Conservation (phyloP, 2,113 vertebrate genomes). For the Microcebus jonahi region DNA sequence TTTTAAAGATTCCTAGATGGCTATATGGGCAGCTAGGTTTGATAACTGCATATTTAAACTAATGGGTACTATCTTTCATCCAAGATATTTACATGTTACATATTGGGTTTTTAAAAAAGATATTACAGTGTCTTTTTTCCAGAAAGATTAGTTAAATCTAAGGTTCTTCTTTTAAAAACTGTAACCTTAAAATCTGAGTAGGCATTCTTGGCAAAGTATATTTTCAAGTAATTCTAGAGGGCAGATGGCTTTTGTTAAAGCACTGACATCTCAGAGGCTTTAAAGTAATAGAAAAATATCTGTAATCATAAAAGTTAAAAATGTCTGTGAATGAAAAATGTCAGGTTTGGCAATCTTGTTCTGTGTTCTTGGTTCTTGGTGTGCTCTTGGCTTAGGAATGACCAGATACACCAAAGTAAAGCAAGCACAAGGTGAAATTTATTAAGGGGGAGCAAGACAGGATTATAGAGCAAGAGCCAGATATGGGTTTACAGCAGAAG, state of each 20-base stretch:
- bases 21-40: neutral
- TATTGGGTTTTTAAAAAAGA: neutral
- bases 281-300: neutral
- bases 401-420: too few relatives aligned
- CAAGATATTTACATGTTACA: neutral
- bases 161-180: neutral
- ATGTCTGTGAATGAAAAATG: neutral
- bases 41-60: neutral
- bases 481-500: too few relatives aligned
- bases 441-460: too few relatives aligned
- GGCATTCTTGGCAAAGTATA: neutral
- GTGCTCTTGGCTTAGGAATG: too few relatives aligned
- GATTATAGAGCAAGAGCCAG: too few relatives aligned
- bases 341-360: too few relatives aligned
- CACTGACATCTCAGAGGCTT: neutral
- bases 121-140: neutral
- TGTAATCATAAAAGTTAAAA: neutral
- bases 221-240: neutral
- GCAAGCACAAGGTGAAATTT: too few relatives aligned
- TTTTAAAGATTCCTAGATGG: neutral
- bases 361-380: too few relatives aligned
- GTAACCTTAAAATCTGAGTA: neutral
- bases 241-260: neutral
- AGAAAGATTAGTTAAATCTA: neutral
- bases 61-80: neutral